A percentile compares a stretch with the other conserved stretches of the same genome.
Evolutionary conservation across 2,797 vertebrate genomes (phyloP).

Genomic region (Chelon labrosus): DNA sequence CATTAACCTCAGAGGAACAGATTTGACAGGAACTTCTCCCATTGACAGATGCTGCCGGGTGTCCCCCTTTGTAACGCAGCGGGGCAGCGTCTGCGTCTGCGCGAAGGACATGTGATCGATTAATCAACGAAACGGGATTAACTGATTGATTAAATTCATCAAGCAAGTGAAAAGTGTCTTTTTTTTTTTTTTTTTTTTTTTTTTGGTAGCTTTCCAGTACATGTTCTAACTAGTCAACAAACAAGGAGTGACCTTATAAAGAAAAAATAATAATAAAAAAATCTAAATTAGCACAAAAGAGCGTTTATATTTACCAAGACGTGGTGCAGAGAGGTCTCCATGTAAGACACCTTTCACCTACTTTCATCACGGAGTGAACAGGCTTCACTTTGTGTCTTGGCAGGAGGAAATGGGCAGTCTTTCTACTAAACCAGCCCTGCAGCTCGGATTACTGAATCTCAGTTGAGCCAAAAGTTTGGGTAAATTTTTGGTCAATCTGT

Average conservation of each 20-base stretch:
- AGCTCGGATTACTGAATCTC: constrained; percentile 58
- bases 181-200: neutral
- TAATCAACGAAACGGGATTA: constrained; percentile 52
- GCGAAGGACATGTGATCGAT: constrained; percentile 26
- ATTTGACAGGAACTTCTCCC: constrained; percentile 64
- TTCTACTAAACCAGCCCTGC: constrained; percentile 30
- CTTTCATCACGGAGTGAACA: constrained; percentile 54
- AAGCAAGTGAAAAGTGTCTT: neutral
- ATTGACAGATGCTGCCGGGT: constrained; percentile 24
- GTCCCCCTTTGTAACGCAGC: constrained; percentile 19
- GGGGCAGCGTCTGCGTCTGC: constrained; percentile 1
- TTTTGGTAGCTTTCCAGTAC: neutral
- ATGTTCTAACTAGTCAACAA: neutral
- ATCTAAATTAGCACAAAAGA: neutral
- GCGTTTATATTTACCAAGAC: constrained; percentile 32
- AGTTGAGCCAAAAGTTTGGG: neutral
- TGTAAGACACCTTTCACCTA: constrained; percentile 60
- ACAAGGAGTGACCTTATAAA: neutral
- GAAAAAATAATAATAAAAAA: neutral
- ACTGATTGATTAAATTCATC: constrained; percentile 48
- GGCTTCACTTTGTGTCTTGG: constrained; percentile 37
- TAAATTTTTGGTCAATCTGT: neutral
- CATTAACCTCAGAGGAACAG: constrained; percentile 87
- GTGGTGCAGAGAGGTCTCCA: constrained; percentile 20
- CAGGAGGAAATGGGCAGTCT: constrained; percentile 60